phyloP scores from a whole-genome alignment of 2,888 invertebrate species.

The Phragmatobia fuliginosa region DNA sequence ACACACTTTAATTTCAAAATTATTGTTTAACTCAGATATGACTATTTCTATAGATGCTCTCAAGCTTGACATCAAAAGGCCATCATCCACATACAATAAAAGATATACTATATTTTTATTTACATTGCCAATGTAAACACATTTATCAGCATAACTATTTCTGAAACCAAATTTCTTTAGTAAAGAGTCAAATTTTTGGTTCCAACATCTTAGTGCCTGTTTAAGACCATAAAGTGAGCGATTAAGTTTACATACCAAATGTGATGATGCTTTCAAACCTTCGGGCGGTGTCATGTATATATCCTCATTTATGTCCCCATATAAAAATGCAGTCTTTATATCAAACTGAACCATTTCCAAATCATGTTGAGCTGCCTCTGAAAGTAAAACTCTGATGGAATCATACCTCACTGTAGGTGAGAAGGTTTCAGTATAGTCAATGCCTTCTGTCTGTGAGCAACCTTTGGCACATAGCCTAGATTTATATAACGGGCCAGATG shows the following conservation, averaged over 20 bases:
- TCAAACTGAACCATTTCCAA: no score
- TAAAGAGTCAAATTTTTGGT: constrained; percentile 32
- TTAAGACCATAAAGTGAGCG: constrained; percentile 38
- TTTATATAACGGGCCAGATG: constrained; percentile 17
- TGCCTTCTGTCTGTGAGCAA: no score
- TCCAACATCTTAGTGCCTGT: constrained; percentile 45
- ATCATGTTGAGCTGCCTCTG: no score
- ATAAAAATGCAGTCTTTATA: no score
- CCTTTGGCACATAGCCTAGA: no score
- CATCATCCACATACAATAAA: constrained; percentile 38
- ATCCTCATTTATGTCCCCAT: no score
- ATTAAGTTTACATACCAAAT: constrained; percentile 37
- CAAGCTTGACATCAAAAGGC: constrained; percentile 26
- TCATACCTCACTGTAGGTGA: no score
- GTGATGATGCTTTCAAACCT: no score
- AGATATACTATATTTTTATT: constrained; percentile 24
- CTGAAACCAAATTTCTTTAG: constrained; percentile 31
- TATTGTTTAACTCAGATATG: constrained; percentile 17
- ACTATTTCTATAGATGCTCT: constrained; percentile 7
- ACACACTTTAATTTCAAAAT: constrained; percentile 25
- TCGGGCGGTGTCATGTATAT: no score
- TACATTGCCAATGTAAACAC: constrained; percentile 35
- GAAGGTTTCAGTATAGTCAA: no score
- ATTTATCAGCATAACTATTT: constrained; percentile 36
- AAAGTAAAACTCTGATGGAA: no score